Base-by-base conservation (phyloP, 2,797 vertebrate species). In the Margarornis squamiger region DNA sequence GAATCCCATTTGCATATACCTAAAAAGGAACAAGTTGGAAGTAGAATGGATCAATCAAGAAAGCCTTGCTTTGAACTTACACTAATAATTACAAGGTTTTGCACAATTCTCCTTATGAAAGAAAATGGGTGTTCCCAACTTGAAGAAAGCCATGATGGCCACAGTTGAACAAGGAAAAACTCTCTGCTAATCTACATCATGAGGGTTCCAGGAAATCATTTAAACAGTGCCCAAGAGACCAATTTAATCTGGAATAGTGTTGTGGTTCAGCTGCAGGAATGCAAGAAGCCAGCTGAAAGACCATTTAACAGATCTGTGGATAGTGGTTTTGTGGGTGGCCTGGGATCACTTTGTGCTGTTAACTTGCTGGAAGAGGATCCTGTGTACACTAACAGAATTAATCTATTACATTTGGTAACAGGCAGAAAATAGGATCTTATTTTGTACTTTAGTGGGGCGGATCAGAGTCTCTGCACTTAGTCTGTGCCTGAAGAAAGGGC, bases 1-100 rank as follows among this genome's bases (percentile, higher is more conserved):
- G 99, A 96, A 99, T 99, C 7, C 99, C 99, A 51, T 99, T 99
- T 93, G 99, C 99, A 66, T 99, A 99, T 71, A 99, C 99, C 99
- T 99, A 49, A 66, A 84, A 89, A 93, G 16, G 46, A 92, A 71
- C 5, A 84, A 76, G 54, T 74, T 30, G 78, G 52, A 88, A 92
- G 77, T 5, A 95, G 41, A 90, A 84, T 8, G 18, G 34, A 70
- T 72, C 34, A n/a, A 38, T 29, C 34, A 78, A 34, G 38, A 81
- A 61, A 94, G 77, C 29, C 51, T 82, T 9, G 13, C 29, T 85
- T 74, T 80, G 16, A 1, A 3, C 24, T 90, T 58, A 34, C 5
- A 92, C 38, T 34, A 80, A 38, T 43, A 77, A 85, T 59, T 36
- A 79, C 29, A 76, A 80, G 24, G 12, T 81, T 93, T 72, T 76